These are phyloP conservation scores for Oreochromis grahami DNA, from an alignment of 2,797 vertebrate species.

Conservation along the genomic window DNA sequence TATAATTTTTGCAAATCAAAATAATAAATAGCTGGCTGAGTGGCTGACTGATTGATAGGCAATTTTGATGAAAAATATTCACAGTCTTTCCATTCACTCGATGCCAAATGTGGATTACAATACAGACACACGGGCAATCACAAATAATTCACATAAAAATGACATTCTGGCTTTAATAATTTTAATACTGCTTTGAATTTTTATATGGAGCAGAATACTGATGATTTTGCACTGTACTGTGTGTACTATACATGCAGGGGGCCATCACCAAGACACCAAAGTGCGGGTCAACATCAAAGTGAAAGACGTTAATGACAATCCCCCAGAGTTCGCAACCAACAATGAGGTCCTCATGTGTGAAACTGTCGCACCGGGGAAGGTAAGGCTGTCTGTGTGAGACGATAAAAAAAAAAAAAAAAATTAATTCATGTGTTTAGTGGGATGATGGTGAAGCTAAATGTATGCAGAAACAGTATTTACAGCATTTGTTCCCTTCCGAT, in stretches of 20 bases:
- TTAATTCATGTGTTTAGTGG: not conserved
- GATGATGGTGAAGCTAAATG: not conserved
- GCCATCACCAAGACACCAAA: constrained; percentile 91
- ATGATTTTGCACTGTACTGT: not conserved
- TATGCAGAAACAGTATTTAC: not conserved
- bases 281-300: constrained; percentile 92
- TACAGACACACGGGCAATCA: not conserved
- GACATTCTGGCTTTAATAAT: not conserved
- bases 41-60: constrained; percentile 31
- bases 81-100: not conserved
- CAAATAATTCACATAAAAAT: not conserved
- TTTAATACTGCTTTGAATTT: not conserved
- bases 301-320: constrained; percentile 90
- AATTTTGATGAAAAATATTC: constrained; percentile 11
- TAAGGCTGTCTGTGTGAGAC: constrained; percentile 39
- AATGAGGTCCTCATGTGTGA: constrained; percentile 94
- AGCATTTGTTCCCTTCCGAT: not conserved
- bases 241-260: constrained; percentile 73
- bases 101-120: constrained; percentile 2
- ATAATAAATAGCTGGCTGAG: constrained; percentile 17
- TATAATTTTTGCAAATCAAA: constrained; percentile 32
- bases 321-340: constrained; percentile 87
- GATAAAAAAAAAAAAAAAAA: accelerated
- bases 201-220: not conserved
- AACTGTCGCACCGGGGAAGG: constrained; percentile 85